phyloP scores from a whole-genome alignment of 1,140 invertebrate genomes.

The Anastatus disparis region DNA sequence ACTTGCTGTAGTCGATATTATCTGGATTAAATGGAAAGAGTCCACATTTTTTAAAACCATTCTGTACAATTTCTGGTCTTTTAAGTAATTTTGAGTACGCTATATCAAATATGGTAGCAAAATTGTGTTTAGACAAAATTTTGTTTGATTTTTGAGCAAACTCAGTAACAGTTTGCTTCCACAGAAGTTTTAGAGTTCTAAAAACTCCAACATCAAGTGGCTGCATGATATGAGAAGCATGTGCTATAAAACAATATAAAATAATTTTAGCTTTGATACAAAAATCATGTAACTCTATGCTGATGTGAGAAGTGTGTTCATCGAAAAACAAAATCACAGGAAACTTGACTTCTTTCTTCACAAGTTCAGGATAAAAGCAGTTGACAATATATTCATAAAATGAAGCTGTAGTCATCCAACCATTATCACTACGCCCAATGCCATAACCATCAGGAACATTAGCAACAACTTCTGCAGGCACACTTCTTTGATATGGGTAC shows the following conservation, averaged over 20 bases:
- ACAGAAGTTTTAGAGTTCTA: constrained; percentile 53
- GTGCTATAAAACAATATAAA: constrained; percentile 51
- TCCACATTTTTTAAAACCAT: constrained; percentile 55
- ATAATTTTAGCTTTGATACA: constrained; percentile 50
- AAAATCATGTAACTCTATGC: constrained; percentile 46
- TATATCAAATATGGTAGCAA: constrained; percentile 53
- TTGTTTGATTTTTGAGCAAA: constrained; percentile 42
- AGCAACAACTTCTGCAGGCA: constrained; percentile 42
- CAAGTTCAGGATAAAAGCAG: constrained; percentile 51
- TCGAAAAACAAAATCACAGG: constrained; percentile 50
- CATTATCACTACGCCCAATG: constrained; percentile 49
- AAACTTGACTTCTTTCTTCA: constrained; percentile 42
- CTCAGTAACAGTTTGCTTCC: constrained; percentile 50
- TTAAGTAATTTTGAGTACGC: constrained; percentile 43
- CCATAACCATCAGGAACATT: constrained; percentile 52
- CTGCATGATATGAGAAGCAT: constrained; percentile 60
- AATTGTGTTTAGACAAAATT: constrained; percentile 51
- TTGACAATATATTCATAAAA: constrained; percentile 60
- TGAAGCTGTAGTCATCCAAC: constrained; percentile 57
- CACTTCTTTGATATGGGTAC: constrained; percentile 45
- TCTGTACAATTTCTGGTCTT: constrained; percentile 50
- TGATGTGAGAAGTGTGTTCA: constrained; percentile 46
- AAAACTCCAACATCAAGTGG: constrained; percentile 60
- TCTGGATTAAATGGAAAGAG: constrained; percentile 55
- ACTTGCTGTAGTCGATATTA: constrained; percentile 53